These are phyloP conservation scores for Cryptocephalus moraei DNA, from an alignment of 2,888 invertebrate species.

Conservation along the genomic window DNA sequence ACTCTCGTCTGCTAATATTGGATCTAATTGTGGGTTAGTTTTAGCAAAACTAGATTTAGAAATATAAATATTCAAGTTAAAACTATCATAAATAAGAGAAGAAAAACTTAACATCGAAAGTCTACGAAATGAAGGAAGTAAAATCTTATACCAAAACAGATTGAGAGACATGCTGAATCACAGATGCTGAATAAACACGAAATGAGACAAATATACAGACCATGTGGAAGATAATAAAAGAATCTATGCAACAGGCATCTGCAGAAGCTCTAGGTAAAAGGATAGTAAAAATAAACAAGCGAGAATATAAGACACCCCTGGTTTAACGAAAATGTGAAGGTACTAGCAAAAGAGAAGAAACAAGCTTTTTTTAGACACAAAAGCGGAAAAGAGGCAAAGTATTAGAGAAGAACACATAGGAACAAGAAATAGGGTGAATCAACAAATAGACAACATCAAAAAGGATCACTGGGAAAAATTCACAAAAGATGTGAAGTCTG, in stretches of 20 bases:
- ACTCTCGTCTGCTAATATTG: background rate
- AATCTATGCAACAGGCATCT: background rate
- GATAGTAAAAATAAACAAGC: background rate
- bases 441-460: too few relatives aligned
- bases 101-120: background rate
- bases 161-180: background rate
- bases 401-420: too few relatives aligned
- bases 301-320: background rate
- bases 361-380: too few relatives aligned
- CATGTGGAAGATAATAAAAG: background rate
- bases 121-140: background rate
- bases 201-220: background rate
- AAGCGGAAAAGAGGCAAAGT: too few relatives aligned
- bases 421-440: too few relatives aligned
- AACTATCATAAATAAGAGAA: too few relatives aligned
- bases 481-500: too few relatives aligned
- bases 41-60: background rate
- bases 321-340: background rate
- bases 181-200: background rate
- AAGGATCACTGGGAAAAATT: too few relatives aligned
- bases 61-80: background rate
- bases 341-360: too few relatives aligned
- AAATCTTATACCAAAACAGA: too few relatives aligned
- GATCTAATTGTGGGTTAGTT: background rate
- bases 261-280: background rate